phyloP scores from a whole-genome alignment of 2,888 invertebrate genomes.

The Epiblema foenella region DNA sequence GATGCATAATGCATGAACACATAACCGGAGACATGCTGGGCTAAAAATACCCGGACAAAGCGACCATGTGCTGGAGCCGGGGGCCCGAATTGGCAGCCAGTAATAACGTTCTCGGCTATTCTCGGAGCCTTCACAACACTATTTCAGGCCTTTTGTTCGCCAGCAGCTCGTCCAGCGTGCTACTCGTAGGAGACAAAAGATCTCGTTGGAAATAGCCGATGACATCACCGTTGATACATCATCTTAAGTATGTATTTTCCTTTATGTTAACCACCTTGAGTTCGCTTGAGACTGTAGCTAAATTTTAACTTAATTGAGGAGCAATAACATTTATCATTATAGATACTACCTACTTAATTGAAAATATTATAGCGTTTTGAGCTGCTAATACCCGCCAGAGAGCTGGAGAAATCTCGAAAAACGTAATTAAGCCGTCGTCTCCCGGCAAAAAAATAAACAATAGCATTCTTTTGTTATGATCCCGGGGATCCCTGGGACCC shows the following conservation, averaged over 20 bases:
- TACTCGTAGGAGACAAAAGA: neutral
- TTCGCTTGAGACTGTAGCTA: neutral
- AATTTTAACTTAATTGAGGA: no score
- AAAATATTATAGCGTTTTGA: no score
- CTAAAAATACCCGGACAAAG: constrained; percentile 55
- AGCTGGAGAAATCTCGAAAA: no score
- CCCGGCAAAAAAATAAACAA: no score
- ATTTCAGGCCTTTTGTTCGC: constrained; percentile 65
- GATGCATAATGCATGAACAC: constrained; percentile 41
- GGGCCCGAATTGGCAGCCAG: constrained; percentile 57
- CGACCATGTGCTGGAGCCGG: constrained; percentile 54
- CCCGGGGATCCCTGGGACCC: no score
- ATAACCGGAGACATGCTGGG: constrained; percentile 36
- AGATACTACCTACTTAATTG: no score
- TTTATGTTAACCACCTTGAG: neutral
- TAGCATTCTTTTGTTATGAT: no score
- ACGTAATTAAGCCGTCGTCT: no score
- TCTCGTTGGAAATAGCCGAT: neutral
- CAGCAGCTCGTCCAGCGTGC: neutral
- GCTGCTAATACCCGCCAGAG: no score
- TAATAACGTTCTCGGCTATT: constrained; percentile 71
- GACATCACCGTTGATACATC: neutral
- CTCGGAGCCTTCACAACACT: constrained; percentile 63
- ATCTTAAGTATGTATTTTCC: neutral
- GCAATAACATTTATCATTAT: no score